Evolutionary conservation across 1,140 invertebrate genomes (phyloP).

Genomic region (Atta texana): DNA sequence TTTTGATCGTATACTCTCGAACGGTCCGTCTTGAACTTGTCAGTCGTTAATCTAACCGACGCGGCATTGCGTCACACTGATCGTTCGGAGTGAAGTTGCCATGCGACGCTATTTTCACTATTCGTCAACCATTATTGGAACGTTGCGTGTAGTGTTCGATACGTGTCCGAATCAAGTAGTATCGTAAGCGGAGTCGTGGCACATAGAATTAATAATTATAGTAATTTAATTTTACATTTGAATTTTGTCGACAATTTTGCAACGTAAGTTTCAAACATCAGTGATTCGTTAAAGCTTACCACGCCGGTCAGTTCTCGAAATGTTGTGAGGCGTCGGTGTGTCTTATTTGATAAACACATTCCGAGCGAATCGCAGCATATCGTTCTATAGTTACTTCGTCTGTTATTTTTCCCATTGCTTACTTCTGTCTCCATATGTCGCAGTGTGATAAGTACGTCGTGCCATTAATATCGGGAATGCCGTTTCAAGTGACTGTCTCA

Average conservation of each 20-base stretch:
- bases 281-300: background rate
- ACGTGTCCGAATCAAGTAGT: background rate
- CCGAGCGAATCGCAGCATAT: background rate
- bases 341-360: too few relatives aligned
- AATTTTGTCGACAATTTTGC: background rate
- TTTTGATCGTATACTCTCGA: background rate
- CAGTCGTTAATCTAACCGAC: background rate
- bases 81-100: background rate
- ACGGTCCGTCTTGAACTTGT: background rate
- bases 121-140: background rate
- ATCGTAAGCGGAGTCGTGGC: background rate
- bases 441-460: background rate
- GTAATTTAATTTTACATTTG: background rate
- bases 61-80: background rate
- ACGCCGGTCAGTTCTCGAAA: too few relatives aligned
- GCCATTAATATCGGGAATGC: background rate
- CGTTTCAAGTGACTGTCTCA: background rate
- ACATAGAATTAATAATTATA: background rate
- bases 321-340: too few relatives aligned
- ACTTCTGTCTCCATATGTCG: background rate
- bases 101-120: background rate
- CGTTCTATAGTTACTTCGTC: background rate
- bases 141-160: background rate
- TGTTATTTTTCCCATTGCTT: background rate
- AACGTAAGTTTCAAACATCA: background rate